phyloP scores from a whole-genome alignment of 2,888 invertebrate species.

The Brachycybe producta region DNA sequence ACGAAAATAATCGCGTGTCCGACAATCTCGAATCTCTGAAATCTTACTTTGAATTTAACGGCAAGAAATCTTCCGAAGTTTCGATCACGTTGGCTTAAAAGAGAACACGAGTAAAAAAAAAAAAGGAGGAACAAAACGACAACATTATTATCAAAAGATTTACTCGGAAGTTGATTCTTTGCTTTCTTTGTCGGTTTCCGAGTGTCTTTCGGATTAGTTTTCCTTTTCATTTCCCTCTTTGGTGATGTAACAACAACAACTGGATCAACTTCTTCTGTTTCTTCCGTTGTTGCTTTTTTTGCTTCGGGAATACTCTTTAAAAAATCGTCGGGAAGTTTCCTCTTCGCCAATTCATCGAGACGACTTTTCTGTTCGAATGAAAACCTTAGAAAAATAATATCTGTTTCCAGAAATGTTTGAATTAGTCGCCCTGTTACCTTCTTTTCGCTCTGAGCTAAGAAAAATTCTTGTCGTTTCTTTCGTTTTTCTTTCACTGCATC shows the following conservation, averaged over 20 bases:
- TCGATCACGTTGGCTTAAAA: neutral
- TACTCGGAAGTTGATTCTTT: slow-evolving; percentile 1
- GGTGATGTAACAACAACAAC: too few species aligned
- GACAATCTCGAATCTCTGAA: neutral
- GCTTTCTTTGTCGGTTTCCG: neutral
- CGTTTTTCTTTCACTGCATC: neutral
- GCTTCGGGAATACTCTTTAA: neutral
- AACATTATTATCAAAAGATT: neutral
- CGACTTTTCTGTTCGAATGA: slow-evolving; percentile 1
- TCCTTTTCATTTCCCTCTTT: too few species aligned
- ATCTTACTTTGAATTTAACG: slow-evolving; percentile 6
- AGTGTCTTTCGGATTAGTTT: neutral
- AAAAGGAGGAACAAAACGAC: neutral
- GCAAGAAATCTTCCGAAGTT: slow-evolving; percentile 6
- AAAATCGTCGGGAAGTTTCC: slow-evolving; percentile 2
- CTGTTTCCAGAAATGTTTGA: too few species aligned
- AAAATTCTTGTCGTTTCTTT: neutral
- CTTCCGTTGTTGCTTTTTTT: neutral
- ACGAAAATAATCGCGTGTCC: too few species aligned
- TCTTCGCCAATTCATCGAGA: neutral
- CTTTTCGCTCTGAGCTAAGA: neutral
- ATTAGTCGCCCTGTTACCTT: too few species aligned
- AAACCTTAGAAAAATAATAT: neutral
- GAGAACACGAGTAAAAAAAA: neutral
- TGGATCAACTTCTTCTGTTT: neutral